Conservation (phyloP, 2,113 vertebrate genomes). For the Lathamus discolor region DNA sequence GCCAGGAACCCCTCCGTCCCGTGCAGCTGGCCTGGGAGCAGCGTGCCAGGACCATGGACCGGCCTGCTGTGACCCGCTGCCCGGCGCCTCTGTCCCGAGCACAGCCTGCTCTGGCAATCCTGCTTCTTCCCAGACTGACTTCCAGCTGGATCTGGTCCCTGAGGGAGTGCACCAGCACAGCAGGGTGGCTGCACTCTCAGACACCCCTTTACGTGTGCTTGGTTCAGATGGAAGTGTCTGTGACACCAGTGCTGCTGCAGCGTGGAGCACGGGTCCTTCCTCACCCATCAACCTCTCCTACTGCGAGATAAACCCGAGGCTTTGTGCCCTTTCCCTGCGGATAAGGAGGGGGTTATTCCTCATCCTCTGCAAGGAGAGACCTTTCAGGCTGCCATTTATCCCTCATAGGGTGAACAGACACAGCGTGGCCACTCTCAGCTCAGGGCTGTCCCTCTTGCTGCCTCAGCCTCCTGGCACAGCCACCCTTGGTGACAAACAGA, state of each 20-base stretch:
- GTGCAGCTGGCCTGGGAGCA: background rate
- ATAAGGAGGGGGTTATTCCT: background rate
- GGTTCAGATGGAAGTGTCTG: background rate
- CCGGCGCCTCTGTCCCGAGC: background rate
- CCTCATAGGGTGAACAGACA: accelerated
- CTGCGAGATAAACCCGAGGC: accelerated
- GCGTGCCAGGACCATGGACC: accelerated
- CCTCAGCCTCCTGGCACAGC: background rate
- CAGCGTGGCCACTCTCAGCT: background rate
- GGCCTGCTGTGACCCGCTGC: accelerated
- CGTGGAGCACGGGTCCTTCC: accelerated
- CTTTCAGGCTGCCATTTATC: background rate
- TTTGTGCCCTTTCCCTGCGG: background rate
- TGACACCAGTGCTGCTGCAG: background rate
- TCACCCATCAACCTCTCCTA: background rate
- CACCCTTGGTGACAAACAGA: background rate
- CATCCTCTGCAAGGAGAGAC: background rate
- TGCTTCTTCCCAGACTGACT: background rate
- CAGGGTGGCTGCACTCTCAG: accelerated
- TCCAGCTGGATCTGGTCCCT: background rate
- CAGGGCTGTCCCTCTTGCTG: background rate
- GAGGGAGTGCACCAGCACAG: background rate
- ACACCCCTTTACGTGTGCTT: background rate
- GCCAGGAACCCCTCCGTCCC: background rate
- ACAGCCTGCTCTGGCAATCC: background rate